Evolutionary conservation across 2,797 vertebrate genomes (phyloP).

Genomic region (Sylvia borin): DNA sequence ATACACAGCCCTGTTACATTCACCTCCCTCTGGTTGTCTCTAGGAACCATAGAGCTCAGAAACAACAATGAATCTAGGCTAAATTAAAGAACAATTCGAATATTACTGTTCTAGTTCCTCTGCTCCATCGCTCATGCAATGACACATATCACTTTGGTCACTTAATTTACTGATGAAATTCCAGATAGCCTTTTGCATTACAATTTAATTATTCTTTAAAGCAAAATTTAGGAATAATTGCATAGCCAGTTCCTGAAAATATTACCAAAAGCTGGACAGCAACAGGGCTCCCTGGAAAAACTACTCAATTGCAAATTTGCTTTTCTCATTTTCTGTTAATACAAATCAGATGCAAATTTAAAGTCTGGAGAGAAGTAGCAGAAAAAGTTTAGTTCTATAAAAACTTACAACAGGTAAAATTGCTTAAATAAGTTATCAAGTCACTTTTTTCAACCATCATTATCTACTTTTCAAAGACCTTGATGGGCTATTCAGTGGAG

Average conservation of each 20-base stretch:
- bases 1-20: not conserved
- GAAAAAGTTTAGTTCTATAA: not conserved
- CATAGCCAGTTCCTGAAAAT: not conserved
- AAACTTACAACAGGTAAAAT: not conserved
- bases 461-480: not conserved
- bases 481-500: not conserved
- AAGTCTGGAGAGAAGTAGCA: not conserved
- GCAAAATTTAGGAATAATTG: not conserved
- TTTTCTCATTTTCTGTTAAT: not conserved
- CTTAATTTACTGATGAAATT: not conserved
- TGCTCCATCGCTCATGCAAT: not conserved
- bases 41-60: not conserved
- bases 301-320: not conserved
- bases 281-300: not conserved
- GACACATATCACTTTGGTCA: not conserved
- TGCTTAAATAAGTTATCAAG: not conserved
- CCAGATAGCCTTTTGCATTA: not conserved
- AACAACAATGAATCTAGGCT: not conserved
- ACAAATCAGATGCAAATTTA: not conserved
- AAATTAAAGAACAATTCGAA: not conserved
- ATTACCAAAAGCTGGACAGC: not conserved
- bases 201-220: constrained; percentile 11
- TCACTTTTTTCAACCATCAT: accelerated
- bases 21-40: not conserved
- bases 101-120: not conserved